phyloP scores from a whole-genome alignment of 2,797 vertebrate genomes.

The Malurus leucopterus region DNA sequence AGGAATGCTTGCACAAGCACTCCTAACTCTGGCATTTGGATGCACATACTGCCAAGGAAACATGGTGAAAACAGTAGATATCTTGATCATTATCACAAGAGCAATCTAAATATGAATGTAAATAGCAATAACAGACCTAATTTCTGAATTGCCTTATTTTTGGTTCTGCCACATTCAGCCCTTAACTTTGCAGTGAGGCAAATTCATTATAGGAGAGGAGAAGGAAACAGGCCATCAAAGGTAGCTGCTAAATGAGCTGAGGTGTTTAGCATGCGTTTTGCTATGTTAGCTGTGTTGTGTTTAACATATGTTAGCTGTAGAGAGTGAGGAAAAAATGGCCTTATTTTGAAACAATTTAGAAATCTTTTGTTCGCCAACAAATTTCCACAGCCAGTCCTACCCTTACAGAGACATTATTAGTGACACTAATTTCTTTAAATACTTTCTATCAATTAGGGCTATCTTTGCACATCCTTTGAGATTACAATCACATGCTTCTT shows the following conservation, averaged over 20 bases:
- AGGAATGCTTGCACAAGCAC: background rate
- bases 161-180: background rate
- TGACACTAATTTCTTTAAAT: background rate
- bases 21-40: background rate
- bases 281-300: no score
- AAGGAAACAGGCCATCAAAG: background rate
- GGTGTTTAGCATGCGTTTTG: background rate
- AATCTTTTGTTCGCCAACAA: fast-evolving
- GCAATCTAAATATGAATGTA: background rate
- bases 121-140: background rate
- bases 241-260: background rate
- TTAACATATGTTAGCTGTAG: background rate
- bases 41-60: fast-evolving
- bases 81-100: background rate
- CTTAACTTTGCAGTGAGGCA: background rate
- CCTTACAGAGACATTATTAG: background rate
- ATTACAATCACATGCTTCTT: background rate
- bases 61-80: background rate
- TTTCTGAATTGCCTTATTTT: background rate
- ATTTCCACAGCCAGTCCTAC: background rate
- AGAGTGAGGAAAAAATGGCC: background rate
- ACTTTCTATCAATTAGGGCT: background rate
- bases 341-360: background rate
- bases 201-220: background rate
- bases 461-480: background rate